A percentile compares a stretch with the other conserved stretches of the same genome.
phyloP scores from a whole-genome alignment of 2,113 vertebrate genomes.

The Nothoprocta perdicaria region DNA sequence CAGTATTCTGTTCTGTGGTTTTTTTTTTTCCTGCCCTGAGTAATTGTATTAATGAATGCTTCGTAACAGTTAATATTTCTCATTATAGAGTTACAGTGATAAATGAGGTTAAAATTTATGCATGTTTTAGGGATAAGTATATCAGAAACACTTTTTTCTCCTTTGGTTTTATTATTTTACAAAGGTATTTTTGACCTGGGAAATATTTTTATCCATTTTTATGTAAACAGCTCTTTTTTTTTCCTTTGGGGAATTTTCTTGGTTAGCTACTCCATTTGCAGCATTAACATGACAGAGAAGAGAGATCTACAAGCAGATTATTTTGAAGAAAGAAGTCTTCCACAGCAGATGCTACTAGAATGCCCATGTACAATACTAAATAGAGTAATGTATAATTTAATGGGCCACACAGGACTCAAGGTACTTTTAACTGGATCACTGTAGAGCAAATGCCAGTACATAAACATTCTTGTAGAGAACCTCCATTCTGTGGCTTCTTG shows the following conservation, averaged over 20 bases:
- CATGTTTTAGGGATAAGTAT: background rate
- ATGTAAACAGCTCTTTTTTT: background rate
- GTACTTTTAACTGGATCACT: background rate
- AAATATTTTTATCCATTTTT: background rate
- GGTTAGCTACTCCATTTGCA: background rate
- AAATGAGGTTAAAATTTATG: background rate
- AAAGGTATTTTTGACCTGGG: background rate
- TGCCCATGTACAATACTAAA: background rate
- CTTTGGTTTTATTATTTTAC: background rate
- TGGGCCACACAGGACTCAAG: background rate
- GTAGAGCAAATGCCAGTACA: background rate
- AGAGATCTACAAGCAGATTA: background rate
- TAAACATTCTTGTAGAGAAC: background rate
- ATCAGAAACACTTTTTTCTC: rapidly evolving
- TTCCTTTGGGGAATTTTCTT: background rate
- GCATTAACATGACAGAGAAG: background rate
- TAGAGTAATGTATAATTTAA: background rate
- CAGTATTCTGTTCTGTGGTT: background rate
- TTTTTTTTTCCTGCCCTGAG: background rate
- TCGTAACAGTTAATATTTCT: background rate
- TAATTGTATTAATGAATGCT: background rate
- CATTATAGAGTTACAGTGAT: background rate
- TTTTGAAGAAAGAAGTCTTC: background rate
- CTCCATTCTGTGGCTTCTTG: background rate
- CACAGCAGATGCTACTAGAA: background rate